Evolutionary conservation across 2,113 vertebrate genomes (phyloP), one percentile per base, ranked within the genome.

Genomic region (Anolis sagrei): DNA sequence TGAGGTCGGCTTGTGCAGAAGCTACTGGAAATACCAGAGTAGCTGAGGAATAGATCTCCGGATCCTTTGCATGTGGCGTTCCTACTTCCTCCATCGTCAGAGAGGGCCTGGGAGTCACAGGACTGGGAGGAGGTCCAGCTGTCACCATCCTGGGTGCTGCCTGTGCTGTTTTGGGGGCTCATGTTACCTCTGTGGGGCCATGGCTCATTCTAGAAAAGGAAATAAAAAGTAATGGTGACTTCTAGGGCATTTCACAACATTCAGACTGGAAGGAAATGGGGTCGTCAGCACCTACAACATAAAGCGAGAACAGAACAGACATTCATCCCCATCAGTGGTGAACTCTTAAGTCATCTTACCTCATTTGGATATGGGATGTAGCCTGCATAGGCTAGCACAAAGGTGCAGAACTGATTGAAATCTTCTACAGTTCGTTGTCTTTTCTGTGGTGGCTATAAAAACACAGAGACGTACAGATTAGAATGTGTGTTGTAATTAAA

Each of bases 401-500:
- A 99, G 66, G 99, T 99, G 93, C 99, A 99, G 95, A 99, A 99
- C 93, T 99, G 97, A 95, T 99, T 99, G 94, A 99, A 99, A 92
- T 99, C 99, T 89, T 99, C 99, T 29, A 99, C 98, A 0, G 99
- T 99, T 90, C 99, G 95, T 75, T 97, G 97, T 84, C 97, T 97
- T 90, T 96, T 97, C 88, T 93, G 92, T 70, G 90, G 81, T 0
- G 95, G 93, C 95, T 96, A 82, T 70, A 90, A 93, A 72, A 19
- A 85, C 84, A 1, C n/a, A 39, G 9, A 29, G 25, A 4, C 48
- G 23, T 48, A 49, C 6, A 25, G 2, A 36, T 39, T 44, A 51
- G 74, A 68, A 34, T 77, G 62, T 69, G 19, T 6, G 8, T 39
- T 76, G 14, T 11, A 27, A 68, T 10, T n/a, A 69, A 32, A 48